Conservation (phyloP, 2,888 invertebrate species). For the Lutraria lutraria region DNA sequence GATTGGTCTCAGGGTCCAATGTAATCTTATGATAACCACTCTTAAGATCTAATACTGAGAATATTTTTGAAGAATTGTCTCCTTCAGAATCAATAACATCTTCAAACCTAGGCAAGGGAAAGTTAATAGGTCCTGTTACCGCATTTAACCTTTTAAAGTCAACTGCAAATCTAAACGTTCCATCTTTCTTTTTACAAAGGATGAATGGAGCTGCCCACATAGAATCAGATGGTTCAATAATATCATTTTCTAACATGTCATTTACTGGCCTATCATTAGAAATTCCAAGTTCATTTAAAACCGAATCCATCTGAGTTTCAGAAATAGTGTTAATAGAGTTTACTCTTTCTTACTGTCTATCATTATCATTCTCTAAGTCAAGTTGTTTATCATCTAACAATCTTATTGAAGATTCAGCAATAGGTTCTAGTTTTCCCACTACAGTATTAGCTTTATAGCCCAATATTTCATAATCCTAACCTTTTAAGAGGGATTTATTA, state of each 20-base stretch:
- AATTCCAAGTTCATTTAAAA: background rate
- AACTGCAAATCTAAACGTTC: constrained; percentile 32
- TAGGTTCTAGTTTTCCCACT: constrained; percentile 40
- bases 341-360: background rate
- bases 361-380: background rate
- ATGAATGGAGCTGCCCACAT: constrained; percentile 45
- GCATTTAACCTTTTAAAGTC: constrained; percentile 41
- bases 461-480: too few species aligned
- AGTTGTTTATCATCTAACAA: background rate
- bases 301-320: background rate
- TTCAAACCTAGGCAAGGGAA: constrained; percentile 57
- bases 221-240: too few species aligned
- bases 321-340: background rate
- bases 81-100: constrained; percentile 56
- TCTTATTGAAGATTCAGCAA: constrained; percentile 38
- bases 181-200: constrained; percentile 37
- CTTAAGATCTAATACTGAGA: constrained; percentile 45
- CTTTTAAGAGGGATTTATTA: too few species aligned
- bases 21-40: constrained; percentile 56
- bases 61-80: constrained; percentile 45
- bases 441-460: constrained; percentile 23
- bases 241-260: constrained; percentile 37
- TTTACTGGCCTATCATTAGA: background rate
- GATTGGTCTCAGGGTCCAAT: constrained; percentile 43
- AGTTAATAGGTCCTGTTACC: constrained; percentile 45